Conservation (phyloP, 2,113 vertebrate genomes). For the Vulpes ferrilata region DNA sequence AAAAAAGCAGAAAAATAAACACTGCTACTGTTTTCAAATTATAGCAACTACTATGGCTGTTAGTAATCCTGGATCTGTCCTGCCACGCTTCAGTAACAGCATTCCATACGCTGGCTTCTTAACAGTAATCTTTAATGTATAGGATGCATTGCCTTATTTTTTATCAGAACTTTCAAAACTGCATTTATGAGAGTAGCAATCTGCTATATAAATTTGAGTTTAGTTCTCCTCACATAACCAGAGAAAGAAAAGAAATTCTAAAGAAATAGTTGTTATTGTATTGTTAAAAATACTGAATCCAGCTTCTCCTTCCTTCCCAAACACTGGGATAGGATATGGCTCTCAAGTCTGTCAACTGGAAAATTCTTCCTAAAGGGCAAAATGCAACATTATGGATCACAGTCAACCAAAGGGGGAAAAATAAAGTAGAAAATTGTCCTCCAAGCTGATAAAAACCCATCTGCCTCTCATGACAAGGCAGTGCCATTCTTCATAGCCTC, state of each 20-base stretch:
- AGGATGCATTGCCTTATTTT: neutral
- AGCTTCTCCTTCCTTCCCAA: constrained; percentile 55
- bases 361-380: constrained; percentile 85
- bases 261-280: neutral
- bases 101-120: neutral
- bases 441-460: constrained; percentile 87
- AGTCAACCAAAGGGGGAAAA: constrained; percentile 64
- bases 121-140: constrained; percentile 49
- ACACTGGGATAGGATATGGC: constrained; percentile 60
- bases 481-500: constrained; percentile 86
- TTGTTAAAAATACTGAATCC: constrained; percentile 75
- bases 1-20: constrained; percentile 74
- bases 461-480: constrained; percentile 86
- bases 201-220: constrained; percentile 32
- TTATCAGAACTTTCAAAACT: constrained; percentile 54
- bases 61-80: constrained; percentile 58
- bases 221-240: constrained; percentile 29
- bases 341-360: constrained; percentile 84
- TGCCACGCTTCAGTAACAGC: neutral
- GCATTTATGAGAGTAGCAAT: constrained; percentile 63
- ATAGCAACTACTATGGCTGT: constrained; percentile 44
- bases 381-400: constrained; percentile 84
- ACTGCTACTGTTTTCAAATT: constrained; percentile 70
- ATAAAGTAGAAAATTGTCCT: constrained; percentile 85
- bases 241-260: constrained; percentile 54